Evolutionary conservation across 2,113 vertebrate species (phyloP), one percentile per base, ranked within the genome.

Genomic region (Carlito syrichta): DNA sequence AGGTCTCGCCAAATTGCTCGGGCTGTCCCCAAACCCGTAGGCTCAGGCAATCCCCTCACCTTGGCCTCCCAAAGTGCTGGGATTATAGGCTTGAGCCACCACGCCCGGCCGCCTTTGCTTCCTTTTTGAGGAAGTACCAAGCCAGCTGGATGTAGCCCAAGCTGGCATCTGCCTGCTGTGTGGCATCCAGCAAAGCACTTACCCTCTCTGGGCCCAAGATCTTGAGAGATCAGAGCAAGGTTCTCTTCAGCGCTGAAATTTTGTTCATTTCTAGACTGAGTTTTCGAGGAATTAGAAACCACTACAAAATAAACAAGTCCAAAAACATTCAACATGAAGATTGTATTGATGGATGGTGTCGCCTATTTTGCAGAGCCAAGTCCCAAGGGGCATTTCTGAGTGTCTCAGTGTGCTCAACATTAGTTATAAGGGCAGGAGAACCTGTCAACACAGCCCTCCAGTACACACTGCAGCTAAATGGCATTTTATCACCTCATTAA

Each of bases 321-420:
- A 11, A 71, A 78, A 45, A 19, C 23, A n/a, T n/a, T 50, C 22
- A 32, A 35, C 16, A 5, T 0, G 0, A 8, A 35, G 50, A 14
- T 1, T 17, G 8, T 20, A 6, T 6, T 17, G 69, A 30, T 38
- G 1, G 58, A 60, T 30, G 1, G 2, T 5, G 12, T 12, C 40
- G 3, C 56, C 12, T 81, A 6, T 32, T 69, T 52, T 56, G 62
- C 71, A 73, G 32, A 76, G n/a, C 22, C 23, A 16, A 19, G 48
- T 58, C 58, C 40, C 38, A 25, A 63, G 60, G n/a, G 9, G 1
- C 38, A 2, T 68, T 76, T 60, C 1, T 66, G 81, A 77, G 40
- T 69, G 17, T 23, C 52, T 58, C 25, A 32, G 83, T 6, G 0
- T 8, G 32, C 8, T 16, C 50, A 30, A 17, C 23, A 0, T 35